Evolutionary conservation across 2,797 vertebrate species (phyloP), one percentile per base, ranked within the genome.

Genomic region (Poeciliopsis infans): DNA sequence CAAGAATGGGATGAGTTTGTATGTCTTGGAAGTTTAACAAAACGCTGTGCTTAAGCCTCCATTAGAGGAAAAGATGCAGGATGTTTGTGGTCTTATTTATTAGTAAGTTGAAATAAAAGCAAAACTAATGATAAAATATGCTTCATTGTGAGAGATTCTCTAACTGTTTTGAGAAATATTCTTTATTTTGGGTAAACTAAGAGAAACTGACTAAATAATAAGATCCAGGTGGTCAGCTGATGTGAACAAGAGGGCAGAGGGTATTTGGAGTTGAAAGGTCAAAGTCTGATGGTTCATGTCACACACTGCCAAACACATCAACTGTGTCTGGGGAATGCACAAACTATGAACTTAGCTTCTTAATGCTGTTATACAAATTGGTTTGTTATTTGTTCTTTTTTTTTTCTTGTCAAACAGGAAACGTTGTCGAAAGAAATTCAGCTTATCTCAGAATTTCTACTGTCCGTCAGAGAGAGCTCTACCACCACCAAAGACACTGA

Each of bases 351-450:
- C 72, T 78, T 74, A 79, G 57, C 68, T 18, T 76, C 7, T 81
- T 74, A 71, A 74, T 88, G 75, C 59, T 68, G 83, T 85, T 82
- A 55, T 59, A 55, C 69, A 79, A 85, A 97, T 96, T 96, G 95
- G 94, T 93, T 92, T 91, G 92, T 95, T 94, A 94, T 94, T 95
- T 93, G 93, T 95, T 96, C 89, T 92, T 83, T 96, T 96, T 96
- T 96, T 95, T 94, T 89, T 89, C 93, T 91, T 89, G 79, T 96
- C 97, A 90, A 97, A 97, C 96, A 98, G 97, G 96, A 94, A 82
- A 91, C 94, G 89, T 94, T 98, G 95, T 97, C 96, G 93, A 93
- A 94, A 89, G 95, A 97, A 90, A 96, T 96, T 88, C 94, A 95
- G 90, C 96, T 92, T 91, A 90, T 97, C 93, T 94, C 94, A 79